phyloP scores from a whole-genome alignment of 2,797 vertebrate species.

The Catamblyrhynchus diadema region DNA sequence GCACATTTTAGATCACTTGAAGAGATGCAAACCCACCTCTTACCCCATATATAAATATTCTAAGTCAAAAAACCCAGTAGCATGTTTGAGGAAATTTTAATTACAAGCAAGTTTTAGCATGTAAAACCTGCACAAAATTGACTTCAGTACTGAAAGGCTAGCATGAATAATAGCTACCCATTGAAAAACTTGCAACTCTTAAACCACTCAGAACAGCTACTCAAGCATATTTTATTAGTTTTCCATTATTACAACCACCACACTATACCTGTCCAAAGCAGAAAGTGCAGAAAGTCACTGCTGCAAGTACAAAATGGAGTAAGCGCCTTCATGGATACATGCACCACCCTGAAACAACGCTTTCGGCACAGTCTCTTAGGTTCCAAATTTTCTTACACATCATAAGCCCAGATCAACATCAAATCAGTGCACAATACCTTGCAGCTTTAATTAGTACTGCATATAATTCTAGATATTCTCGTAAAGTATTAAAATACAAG shows the following conservation, averaged over 20 bases:
- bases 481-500: not conserved
- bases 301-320: not conserved
- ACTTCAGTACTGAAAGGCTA: not conserved
- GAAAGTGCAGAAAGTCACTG: not conserved
- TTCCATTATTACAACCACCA: not conserved
- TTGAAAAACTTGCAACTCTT: not conserved
- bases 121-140: not conserved
- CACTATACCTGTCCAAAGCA: not conserved
- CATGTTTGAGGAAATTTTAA: rapidly evolving
- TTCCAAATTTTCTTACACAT: not conserved
- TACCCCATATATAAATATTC: not conserved
- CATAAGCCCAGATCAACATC: not conserved
- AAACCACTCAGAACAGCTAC: not conserved
- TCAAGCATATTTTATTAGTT: not conserved
- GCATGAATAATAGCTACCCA: not conserved
- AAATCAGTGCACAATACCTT: not conserved
- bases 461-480: not conserved
- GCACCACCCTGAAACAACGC: not conserved
- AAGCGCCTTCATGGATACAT: not conserved
- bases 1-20: not conserved
- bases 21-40: not conserved
- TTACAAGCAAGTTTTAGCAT: not conserved
- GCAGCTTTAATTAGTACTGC: not conserved
- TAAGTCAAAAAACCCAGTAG: not conserved
- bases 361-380: not conserved